Conservation (phyloP, 1,140 invertebrate genomes). For the Brachionus rubens region DNA sequence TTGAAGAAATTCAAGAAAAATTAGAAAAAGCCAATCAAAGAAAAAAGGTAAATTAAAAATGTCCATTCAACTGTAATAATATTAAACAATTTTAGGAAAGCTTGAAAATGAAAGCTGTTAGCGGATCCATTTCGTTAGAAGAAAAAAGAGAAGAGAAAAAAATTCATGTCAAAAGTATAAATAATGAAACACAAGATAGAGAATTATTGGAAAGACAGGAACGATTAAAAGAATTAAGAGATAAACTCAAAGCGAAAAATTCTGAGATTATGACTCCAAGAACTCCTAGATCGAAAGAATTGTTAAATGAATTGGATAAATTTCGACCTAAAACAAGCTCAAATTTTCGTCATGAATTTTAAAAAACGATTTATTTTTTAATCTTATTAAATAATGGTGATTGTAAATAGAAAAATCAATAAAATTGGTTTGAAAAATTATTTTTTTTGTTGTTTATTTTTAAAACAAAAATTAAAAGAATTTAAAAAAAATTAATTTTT, state of each 20-base stretch:
- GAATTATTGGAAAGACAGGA: background rate
- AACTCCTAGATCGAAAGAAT: slow-evolving; percentile 7
- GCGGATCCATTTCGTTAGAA: background rate
- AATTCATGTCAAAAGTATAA: background rate
- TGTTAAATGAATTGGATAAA: slow-evolving; percentile 11
- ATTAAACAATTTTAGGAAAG: background rate
- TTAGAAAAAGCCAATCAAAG: background rate
- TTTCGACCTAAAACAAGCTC: slow-evolving; percentile 17
- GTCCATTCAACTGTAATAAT: background rate
- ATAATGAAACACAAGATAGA: background rate
- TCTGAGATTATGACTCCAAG: background rate
- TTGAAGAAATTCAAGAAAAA: background rate
- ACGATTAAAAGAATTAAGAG: background rate
- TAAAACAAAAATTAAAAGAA: background rate
- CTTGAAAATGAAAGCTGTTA: background rate
- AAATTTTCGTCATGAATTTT: slow-evolving; percentile 30
- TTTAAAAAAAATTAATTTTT: background rate
- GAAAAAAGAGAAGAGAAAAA: background rate
- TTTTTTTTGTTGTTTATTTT: background rate
- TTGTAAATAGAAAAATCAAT: too few species aligned
- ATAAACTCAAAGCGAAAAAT: slow-evolving; percentile 11
- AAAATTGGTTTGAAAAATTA: too few species aligned
- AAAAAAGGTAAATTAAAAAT: background rate
- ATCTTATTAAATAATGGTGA: too few species aligned
- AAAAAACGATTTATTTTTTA: background rate